A percentile compares a stretch with the other conserved stretches of the same genome.
These are phyloP conservation scores for Spermophilus dauricus DNA, from an alignment of 2,113 vertebrate genomes.

Conservation along the genomic window DNA sequence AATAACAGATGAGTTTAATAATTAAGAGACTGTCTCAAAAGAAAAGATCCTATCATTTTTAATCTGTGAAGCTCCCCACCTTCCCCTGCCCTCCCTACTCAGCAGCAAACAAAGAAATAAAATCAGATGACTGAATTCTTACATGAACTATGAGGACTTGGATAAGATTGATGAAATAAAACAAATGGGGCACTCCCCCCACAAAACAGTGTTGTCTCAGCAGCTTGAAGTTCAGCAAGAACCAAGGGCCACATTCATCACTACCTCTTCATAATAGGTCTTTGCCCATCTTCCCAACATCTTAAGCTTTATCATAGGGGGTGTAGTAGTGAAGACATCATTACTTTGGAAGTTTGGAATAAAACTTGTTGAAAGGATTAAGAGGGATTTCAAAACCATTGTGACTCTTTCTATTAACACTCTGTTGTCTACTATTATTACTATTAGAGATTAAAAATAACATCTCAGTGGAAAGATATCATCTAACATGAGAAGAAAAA, in stretches of 20 bases:
- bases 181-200: not conserved
- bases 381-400: not conserved
- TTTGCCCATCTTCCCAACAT: not conserved
- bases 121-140: slow-evolving; percentile 6
- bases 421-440: not conserved
- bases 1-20: not conserved
- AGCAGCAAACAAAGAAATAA: not conserved
- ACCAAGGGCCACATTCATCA: not conserved
- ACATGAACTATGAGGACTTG: not conserved
- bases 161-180: not conserved
- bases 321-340: not conserved
- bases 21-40: not conserved
- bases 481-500: not conserved
- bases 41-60: not conserved
- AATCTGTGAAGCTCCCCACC: not conserved
- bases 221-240: not conserved
- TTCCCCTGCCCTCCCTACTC: not conserved
- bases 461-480: not conserved
- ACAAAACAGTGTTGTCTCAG: not conserved
- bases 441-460: not conserved
- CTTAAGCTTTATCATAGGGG: not conserved
- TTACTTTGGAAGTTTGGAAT: not conserved
- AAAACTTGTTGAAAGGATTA: not conserved
- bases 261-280: not conserved
- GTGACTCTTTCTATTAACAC: not conserved